Evolutionary conservation across 1,140 invertebrate species (phyloP).

Genomic region (Aphaenogaster rudis): DNA sequence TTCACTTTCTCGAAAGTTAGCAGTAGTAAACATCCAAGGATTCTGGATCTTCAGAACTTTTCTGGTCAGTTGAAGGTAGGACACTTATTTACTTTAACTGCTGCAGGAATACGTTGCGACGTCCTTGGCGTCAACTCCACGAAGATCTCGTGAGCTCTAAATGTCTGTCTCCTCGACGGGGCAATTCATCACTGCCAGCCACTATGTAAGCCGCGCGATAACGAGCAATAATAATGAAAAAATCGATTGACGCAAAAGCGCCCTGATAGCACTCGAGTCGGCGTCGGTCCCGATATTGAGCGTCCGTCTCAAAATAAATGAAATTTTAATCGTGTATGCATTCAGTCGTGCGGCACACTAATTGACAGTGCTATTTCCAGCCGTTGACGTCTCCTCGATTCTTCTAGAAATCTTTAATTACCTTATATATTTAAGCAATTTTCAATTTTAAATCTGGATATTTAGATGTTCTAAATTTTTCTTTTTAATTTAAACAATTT

Average conservation of each 20-base stretch:
- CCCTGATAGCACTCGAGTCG: slow-evolving; percentile 66
- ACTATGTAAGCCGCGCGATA: slow-evolving; percentile 21
- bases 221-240: slow-evolving; percentile 70
- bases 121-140: slow-evolving; percentile 10
- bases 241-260: slow-evolving; percentile 82
- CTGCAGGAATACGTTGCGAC: not conserved
- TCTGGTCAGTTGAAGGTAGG: not conserved
- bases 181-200: slow-evolving; percentile 45
- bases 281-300: slow-evolving; percentile 56
- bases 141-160: slow-evolving; percentile 51
- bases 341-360: not conserved
- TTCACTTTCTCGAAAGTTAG: not conserved
- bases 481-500: not conserved
- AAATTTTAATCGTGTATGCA: slow-evolving; percentile 22
- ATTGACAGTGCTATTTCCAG: slow-evolving; percentile 9
- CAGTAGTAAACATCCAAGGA: not conserved
- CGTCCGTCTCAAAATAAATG: slow-evolving; percentile 54
- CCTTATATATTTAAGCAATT: not conserved
- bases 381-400: not conserved
- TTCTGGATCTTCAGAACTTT: not conserved
- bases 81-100: not conserved
- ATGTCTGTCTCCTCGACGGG: slow-evolving; percentile 18
- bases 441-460: not conserved
- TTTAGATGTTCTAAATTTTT: no score
- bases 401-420: not conserved